Conservation (phyloP, 1,140 invertebrate genomes). For the Sarcophaga bullata region DNA sequence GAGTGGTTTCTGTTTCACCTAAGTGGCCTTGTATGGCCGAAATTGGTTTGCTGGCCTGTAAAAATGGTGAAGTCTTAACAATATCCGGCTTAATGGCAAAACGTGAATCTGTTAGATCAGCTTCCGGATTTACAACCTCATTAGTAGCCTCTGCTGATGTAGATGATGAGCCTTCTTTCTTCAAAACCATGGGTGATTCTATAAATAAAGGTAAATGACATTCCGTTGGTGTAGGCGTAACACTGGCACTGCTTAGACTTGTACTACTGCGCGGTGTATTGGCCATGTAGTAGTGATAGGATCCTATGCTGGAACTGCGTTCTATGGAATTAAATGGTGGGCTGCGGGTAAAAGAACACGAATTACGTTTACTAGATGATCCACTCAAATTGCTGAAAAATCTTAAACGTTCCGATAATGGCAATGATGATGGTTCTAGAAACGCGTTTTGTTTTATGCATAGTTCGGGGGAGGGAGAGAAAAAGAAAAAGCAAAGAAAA, state of each 20-base stretch:
- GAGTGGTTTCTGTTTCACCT: neutral
- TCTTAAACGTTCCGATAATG: slow-evolving; percentile 59
- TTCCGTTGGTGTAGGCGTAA: slow-evolving; percentile 58
- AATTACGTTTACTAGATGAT: slow-evolving; percentile 48
- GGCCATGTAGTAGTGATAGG: slow-evolving; percentile 24
- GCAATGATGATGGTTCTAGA: slow-evolving; percentile 60
- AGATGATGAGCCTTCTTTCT: neutral
- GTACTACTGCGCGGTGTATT: slow-evolving; percentile 51
- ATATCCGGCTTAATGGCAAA: slow-evolving; percentile 9
- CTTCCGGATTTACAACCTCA: neutral
- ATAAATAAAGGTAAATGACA: slow-evolving; percentile 32
- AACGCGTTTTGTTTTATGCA: neutral
- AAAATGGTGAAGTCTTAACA: slow-evolving; percentile 33
- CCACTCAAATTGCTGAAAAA: slow-evolving; percentile 61
- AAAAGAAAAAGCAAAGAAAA: neutral
- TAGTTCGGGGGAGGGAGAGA: neutral
- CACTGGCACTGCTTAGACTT: slow-evolving; percentile 49
- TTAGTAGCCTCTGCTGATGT: slow-evolving; percentile 5
- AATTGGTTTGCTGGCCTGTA: neutral
- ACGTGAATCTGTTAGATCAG: slow-evolving; percentile 7
- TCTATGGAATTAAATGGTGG: slow-evolving; percentile 51
- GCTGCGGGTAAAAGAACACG: slow-evolving; percentile 49
- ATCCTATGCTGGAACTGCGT: slow-evolving; percentile 38
- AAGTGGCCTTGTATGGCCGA: neutral
- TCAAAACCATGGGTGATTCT: slow-evolving; percentile 17